These are phyloP conservation scores for Cheilosia urbana DNA, from an alignment of 2,888 invertebrate genomes.

Conservation along the genomic window DNA sequence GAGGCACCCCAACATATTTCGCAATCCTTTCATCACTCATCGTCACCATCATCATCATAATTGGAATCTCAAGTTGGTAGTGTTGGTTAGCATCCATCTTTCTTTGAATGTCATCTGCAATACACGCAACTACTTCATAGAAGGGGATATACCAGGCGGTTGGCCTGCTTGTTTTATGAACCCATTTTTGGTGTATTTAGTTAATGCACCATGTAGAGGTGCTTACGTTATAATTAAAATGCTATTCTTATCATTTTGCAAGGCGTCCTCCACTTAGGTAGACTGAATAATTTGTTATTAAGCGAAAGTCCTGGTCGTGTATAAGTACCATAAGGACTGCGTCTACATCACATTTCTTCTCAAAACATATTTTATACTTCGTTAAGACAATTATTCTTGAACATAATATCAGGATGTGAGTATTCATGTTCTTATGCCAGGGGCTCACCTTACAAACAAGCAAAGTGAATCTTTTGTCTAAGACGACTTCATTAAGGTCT, in stretches of 20 bases:
- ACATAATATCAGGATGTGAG: slow-evolving; percentile 70
- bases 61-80: slow-evolving; percentile 74
- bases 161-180: slow-evolving; percentile 75
- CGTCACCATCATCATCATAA: slow-evolving; percentile 75
- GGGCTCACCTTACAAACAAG: slow-evolving; percentile 49
- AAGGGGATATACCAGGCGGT: slow-evolving; percentile 64
- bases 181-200: slow-evolving; percentile 74
- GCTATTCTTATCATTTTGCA: slow-evolving; percentile 74
- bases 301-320: slow-evolving; percentile 64
- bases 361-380: slow-evolving; percentile 67
- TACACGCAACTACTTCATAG: slow-evolving; percentile 73
- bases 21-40: slow-evolving; percentile 75
- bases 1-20: slow-evolving; percentile 67
- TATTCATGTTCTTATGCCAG: slow-evolving; percentile 56
- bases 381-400: slow-evolving; percentile 74
- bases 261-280: slow-evolving; percentile 67
- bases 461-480: slow-evolving; percentile 63
- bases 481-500: slow-evolving; percentile 58
- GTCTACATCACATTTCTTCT: slow-evolving; percentile 66
- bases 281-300: slow-evolving; percentile 74
- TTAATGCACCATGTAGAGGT: slow-evolving; percentile 74
- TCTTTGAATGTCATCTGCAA: slow-evolving; percentile 71
- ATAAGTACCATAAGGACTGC: slow-evolving; percentile 62
- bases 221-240: slow-evolving; percentile 75
- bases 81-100: slow-evolving; percentile 74